Percentiles rank a stretch among this genome's conserved stretches.
phyloP scores from a whole-genome alignment of 2,113 vertebrate genomes.

The Pangasianodon gigas region DNA sequence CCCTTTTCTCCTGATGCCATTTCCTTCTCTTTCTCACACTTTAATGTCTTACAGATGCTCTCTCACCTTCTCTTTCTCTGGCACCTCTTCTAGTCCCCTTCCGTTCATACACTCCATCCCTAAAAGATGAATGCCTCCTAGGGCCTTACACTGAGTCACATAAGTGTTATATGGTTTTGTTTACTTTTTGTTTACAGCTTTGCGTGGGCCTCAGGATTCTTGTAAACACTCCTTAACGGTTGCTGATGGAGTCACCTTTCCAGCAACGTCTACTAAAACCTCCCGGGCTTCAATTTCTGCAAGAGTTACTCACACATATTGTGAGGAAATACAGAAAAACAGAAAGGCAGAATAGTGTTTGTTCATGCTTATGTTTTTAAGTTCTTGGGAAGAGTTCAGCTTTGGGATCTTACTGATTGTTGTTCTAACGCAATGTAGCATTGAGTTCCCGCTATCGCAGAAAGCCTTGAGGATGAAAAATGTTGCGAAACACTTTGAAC shows the following conservation, averaged over 20 bases:
- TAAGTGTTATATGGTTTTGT: slow-evolving; percentile 15
- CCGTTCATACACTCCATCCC: not conserved
- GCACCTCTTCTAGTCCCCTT: not conserved
- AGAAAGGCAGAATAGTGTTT: not conserved
- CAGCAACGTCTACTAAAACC: not conserved
- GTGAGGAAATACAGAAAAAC: not conserved
- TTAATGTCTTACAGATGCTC: slow-evolving; percentile 33
- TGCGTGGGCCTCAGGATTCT: not conserved
- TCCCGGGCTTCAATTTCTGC: slow-evolving; percentile 43
- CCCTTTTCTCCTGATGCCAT: slow-evolving; percentile 13
- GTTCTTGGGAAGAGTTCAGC: not conserved
- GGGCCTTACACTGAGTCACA: not conserved
- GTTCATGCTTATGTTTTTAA: slow-evolving; percentile 5
- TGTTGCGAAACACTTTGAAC: not conserved
- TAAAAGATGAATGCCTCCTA: slow-evolving; percentile 16
- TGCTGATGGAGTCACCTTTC: slow-evolving; percentile 1
- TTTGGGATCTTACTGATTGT: slow-evolving; percentile 16
- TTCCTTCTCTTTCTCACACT: slow-evolving; percentile 1
- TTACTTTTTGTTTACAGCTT: slow-evolving; percentile 27
- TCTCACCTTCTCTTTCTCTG: slow-evolving; percentile 24
- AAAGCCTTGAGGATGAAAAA: not conserved
- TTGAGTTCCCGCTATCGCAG: not conserved
- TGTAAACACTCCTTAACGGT: slow-evolving; percentile 24
- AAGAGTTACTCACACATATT: slow-evolving; percentile 1
- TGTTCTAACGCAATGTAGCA: slow-evolving; percentile 18